A percentile compares a stretch with the other conserved stretches of the same genome.
Conservation (phyloP, 2,113 vertebrate genomes). For the Mugil cephalus region DNA sequence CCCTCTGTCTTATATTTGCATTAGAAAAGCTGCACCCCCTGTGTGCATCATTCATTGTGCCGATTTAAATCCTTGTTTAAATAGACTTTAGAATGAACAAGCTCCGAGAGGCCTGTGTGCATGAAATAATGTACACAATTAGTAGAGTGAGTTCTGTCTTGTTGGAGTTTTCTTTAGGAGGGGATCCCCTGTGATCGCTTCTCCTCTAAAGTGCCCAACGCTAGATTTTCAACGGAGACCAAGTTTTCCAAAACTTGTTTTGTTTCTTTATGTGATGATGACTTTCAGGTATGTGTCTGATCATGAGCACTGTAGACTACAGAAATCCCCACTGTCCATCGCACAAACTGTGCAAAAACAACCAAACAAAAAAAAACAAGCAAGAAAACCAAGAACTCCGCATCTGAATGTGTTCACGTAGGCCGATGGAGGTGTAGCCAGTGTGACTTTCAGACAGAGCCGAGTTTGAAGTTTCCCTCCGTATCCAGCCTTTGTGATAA, state of each 20-base stretch:
- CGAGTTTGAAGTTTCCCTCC: too few relatives aligned
- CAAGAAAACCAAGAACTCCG: not conserved
- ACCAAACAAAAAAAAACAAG: not conserved
- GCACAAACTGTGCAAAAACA: not conserved
- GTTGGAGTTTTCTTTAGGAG: conserved; percentile 72
- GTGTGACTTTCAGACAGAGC: too few relatives aligned
- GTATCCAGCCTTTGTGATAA: not conserved
- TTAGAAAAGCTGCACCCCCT: conserved; percentile 59
- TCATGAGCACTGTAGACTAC: conserved; percentile 23
- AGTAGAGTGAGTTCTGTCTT: conserved; percentile 70
- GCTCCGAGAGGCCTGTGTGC: conserved; percentile 58
- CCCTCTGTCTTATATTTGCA: conserved; percentile 56
- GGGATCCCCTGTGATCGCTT: conserved; percentile 79
- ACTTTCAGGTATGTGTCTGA: conserved; percentile 30
- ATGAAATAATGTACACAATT: conserved; percentile 68
- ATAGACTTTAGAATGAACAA: conserved; percentile 70
- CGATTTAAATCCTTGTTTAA: conserved; percentile 78
- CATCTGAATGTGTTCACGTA: not conserved
- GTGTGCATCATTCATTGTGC: conserved; percentile 65
- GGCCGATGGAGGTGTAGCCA: too few relatives aligned
- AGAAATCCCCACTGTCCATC: conserved; percentile 41
- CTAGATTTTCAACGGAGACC: conserved; percentile 25
- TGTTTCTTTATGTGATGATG: conserved; percentile 15
- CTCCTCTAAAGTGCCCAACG: conserved; percentile 40
- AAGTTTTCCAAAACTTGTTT: conserved; percentile 41